Evolutionary conservation across 2,888 invertebrate genomes (phyloP).

Genomic region (Plemyria rubiginata): DNA sequence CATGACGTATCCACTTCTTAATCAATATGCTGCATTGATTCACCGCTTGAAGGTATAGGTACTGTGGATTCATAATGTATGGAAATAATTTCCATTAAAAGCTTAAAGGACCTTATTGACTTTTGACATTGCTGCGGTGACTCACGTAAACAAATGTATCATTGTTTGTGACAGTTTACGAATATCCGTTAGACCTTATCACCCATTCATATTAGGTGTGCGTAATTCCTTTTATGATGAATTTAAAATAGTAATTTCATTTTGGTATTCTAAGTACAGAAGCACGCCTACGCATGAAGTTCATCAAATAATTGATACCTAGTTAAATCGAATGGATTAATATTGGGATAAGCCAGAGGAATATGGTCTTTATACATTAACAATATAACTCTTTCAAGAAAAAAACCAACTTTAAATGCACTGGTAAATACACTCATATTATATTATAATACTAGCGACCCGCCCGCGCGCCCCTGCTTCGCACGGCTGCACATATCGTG

Average conservation of each 20-base stretch:
- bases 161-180: conserved; percentile 47
- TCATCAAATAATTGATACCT: too few relatives aligned
- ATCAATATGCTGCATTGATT: conserved; percentile 60
- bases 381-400: too few relatives aligned
- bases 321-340: too few relatives aligned
- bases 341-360: too few relatives aligned
- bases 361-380: neutral
- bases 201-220: conserved; percentile 47
- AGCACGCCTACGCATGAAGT: neutral
- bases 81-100: conserved; percentile 66
- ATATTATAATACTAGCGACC: too few relatives aligned
- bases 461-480: too few relatives aligned
- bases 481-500: too few relatives aligned
- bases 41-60: conserved; percentile 47
- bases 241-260: conserved; percentile 52
- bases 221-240: conserved; percentile 40
- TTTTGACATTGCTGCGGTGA: conserved; percentile 60
- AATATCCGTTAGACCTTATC: conserved; percentile 57
- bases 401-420: too few relatives aligned
- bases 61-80: conserved; percentile 63
- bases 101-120: conserved; percentile 56
- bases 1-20: conserved; percentile 44
- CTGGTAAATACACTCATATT: too few relatives aligned
- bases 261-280: conserved; percentile 48
- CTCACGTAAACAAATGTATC: conserved; percentile 58